Evolutionary conservation across 2,888 invertebrate genomes (phyloP).

Genomic region (Patella caerulea): DNA sequence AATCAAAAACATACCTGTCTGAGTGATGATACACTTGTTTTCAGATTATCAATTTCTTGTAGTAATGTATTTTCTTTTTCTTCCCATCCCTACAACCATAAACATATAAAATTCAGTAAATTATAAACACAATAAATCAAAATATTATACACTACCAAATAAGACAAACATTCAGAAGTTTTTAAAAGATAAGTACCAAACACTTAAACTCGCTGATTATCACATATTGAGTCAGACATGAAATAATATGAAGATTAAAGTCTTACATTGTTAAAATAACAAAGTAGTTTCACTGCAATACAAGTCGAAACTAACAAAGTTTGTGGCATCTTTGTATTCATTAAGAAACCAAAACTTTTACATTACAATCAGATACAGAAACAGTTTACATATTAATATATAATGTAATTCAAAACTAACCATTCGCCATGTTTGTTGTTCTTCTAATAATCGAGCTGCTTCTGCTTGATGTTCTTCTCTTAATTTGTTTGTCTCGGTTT

Average conservation of each 20-base stretch:
- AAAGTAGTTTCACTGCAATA: background rate
- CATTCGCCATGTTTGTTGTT: background rate
- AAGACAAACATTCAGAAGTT: too few relatives aligned
- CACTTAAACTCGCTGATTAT: too few relatives aligned
- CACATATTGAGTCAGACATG: too few relatives aligned
- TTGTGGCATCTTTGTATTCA: background rate
- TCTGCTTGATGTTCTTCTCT: slow-evolving; percentile 43
- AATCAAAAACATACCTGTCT: slow-evolving; percentile 58
- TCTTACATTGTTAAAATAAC: background rate
- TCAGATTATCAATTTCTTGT: slow-evolving; percentile 55
- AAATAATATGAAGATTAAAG: too few relatives aligned
- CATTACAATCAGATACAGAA: too few relatives aligned
- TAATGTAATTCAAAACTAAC: background rate
- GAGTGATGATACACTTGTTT: slow-evolving; percentile 58
- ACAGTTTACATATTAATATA: too few relatives aligned
- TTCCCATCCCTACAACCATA: slow-evolving; percentile 48
- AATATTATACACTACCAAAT: too few relatives aligned
- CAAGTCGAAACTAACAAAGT: background rate
- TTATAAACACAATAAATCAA: too few relatives aligned
- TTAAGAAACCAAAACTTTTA: too few relatives aligned
- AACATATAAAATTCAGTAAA: too few relatives aligned
- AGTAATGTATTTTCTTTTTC: slow-evolving; percentile 47
- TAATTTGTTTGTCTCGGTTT: slow-evolving; percentile 38
- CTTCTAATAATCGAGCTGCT: background rate
- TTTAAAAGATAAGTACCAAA: too few relatives aligned